Conservation (phyloP, 2,113 vertebrate species). For the Festucalex cinctus region DNA sequence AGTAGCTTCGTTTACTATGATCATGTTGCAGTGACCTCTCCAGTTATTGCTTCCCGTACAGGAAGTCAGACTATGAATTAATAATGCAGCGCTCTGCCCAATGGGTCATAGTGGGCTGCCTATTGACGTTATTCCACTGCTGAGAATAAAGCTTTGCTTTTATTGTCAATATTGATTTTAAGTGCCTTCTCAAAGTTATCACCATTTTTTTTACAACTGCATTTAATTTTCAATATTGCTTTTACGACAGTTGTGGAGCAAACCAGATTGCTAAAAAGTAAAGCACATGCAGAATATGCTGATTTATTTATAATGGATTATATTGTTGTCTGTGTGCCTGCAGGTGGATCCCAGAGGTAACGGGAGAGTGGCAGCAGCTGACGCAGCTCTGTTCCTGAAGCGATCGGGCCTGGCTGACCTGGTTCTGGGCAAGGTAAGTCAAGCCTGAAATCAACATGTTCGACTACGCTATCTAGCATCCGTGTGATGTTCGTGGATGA, state of each 20-base stretch:
- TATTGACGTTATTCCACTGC: conserved; percentile 22
- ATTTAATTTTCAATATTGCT: not conserved
- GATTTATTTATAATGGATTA: not conserved
- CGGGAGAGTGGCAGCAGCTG: conserved; percentile 86
- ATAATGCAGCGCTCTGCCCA: conserved; percentile 58
- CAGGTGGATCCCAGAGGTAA: conserved; percentile 87
- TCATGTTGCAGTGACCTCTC: conserved; percentile 26
- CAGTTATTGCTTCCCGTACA: conserved; percentile 40
- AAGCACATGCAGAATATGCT: not conserved
- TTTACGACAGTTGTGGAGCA: not conserved
- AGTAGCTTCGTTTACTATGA: conserved; percentile 5
- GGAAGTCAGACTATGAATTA: conserved; percentile 66
- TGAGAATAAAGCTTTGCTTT: conserved; percentile 21
- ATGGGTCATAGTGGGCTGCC: conserved; percentile 26
- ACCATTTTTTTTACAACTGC: not conserved
- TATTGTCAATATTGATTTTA: conserved; percentile 40
- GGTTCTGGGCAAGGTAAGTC: conserved; percentile 89
- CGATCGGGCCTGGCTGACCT: conserved; percentile 91
- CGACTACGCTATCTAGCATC: not conserved
- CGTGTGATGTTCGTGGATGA: not conserved
- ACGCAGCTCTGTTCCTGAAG: conserved; percentile 94
- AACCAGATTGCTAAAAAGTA: not conserved
- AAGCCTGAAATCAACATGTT: not conserved
- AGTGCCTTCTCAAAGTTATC: not conserved
- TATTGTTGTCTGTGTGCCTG: conserved; percentile 14